Conservation (phyloP, 2,113 vertebrate species). For the Tachysurus fulvidraco region DNA sequence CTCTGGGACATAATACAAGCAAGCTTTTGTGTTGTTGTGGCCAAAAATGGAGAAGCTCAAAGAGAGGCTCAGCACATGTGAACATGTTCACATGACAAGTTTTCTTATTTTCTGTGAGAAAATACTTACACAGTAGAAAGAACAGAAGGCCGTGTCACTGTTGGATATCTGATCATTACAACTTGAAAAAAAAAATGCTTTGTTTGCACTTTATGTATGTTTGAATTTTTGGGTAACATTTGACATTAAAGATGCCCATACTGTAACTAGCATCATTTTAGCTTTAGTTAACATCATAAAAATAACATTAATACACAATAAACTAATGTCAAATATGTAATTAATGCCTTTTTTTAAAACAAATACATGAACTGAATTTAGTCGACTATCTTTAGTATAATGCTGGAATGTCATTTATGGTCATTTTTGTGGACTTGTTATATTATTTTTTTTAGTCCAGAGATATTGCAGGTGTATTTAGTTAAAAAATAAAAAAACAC, state of each 20-base stretch:
- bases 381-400: not conserved
- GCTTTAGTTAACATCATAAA: not conserved
- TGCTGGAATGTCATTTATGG: not conserved
- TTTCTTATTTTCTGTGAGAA: not conserved
- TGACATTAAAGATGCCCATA: not conserved
- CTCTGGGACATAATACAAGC: not conserved
- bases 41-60: not conserved
- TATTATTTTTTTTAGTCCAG: not conserved
- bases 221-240: not conserved
- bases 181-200: not conserved
- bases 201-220: not conserved
- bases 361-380: not conserved
- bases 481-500: not conserved
- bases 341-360: not conserved
- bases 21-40: not conserved
- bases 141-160: not conserved
- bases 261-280: not conserved
- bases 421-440: not conserved
- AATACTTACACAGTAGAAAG: not conserved
- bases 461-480: not conserved
- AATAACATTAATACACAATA: not conserved
- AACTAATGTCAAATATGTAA: constrained; percentile 6
- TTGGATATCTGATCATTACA: not conserved
- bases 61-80: not conserved
- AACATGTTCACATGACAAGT: not conserved